Evolutionary conservation across 1,140 invertebrate species (phyloP).

Genomic region (Parasteatoda tepidariorum): DNA sequence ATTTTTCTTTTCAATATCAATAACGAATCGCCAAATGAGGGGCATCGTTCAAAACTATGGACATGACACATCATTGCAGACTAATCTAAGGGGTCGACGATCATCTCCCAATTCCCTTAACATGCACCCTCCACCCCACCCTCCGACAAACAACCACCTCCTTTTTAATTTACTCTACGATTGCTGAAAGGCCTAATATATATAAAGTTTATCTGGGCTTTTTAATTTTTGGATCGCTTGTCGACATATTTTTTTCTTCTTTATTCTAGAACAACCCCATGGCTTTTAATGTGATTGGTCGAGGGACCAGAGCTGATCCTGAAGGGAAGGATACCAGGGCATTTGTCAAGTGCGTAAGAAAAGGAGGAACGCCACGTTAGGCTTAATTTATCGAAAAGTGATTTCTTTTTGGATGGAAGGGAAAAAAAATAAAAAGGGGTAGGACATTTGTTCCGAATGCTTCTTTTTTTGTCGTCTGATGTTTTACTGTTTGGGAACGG

Average conservation of each 20-base stretch:
- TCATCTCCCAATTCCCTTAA: no score
- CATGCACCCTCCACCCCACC: no score
- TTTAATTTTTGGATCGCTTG: slow-evolving; percentile 53
- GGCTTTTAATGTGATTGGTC: slow-evolving; percentile 54
- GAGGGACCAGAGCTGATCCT: no score
- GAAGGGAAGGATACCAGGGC: slow-evolving; percentile 5
- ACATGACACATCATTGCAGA: no score
- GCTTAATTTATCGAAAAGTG: slow-evolving; percentile 58
- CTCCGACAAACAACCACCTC: no score
- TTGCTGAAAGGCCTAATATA: slow-evolving; percentile 53
- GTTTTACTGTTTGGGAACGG: neutral
- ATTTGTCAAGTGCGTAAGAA: slow-evolving; percentile 53
- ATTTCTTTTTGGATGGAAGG: slow-evolving; percentile 30
- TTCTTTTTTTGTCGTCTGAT: neutral
- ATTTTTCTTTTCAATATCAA: no score
- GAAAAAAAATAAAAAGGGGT: no score
- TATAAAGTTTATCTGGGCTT: slow-evolving; percentile 5
- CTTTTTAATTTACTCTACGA: slow-evolving; percentile 49
- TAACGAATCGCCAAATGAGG: no score
- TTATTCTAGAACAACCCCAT: neutral
- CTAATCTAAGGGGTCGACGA: no score
- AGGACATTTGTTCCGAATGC: no score
- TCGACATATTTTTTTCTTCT: slow-evolving; percentile 29
- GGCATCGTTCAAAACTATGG: no score
- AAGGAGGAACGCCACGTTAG: slow-evolving; percentile 1